Evolutionary conservation across 2,888 invertebrate genomes (phyloP).

Genomic region (Cosmopolites sordidus): DNA sequence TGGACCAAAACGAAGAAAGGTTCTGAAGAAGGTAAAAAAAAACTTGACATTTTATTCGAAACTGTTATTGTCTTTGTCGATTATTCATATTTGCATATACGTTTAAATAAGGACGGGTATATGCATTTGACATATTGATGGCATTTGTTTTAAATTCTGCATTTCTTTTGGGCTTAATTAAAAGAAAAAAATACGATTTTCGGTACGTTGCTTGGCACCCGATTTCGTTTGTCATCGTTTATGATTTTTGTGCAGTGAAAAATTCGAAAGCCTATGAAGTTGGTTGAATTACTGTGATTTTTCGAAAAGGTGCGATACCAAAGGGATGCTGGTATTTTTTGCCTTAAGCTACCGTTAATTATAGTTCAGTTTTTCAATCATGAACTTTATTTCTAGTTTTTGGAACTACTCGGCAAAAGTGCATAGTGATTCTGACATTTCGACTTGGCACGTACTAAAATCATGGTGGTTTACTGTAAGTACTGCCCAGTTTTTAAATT

Average conservation of each 20-base stretch:
- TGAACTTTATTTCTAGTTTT: constrained; percentile 19
- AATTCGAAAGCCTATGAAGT: constrained; percentile 19
- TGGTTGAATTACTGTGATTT: constrained; percentile 24
- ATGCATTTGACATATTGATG: too few species aligned
- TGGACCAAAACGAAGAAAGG: background rate
- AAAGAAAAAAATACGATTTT: too few species aligned
- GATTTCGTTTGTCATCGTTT: constrained; percentile 7
- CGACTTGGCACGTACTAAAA: constrained; percentile 18
- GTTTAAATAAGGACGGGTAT: too few species aligned
- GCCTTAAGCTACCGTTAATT: too few species aligned
- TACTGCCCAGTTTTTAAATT: too few species aligned
- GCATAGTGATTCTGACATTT: constrained; percentile 22
- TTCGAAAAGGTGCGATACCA: constrained; percentile 19
- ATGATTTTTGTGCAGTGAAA: constrained; percentile 20
- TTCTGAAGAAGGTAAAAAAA: background rate
- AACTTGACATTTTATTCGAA: too few species aligned
- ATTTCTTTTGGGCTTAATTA: too few species aligned
- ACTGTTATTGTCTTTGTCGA: too few species aligned
- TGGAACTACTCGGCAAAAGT: constrained; percentile 19
- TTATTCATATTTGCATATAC: too few species aligned
- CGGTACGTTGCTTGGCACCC: constrained; percentile 9
- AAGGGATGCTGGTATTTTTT: too few species aligned
- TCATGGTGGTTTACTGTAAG: constrained; percentile 41
- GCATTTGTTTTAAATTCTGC: too few species aligned
- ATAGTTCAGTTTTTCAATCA: too few species aligned